A percentile compares a stretch with the other conserved stretches of the same genome.
Conservation (phyloP, 2,797 vertebrate species). For the Pipistrellus pipistrellus region DNA sequence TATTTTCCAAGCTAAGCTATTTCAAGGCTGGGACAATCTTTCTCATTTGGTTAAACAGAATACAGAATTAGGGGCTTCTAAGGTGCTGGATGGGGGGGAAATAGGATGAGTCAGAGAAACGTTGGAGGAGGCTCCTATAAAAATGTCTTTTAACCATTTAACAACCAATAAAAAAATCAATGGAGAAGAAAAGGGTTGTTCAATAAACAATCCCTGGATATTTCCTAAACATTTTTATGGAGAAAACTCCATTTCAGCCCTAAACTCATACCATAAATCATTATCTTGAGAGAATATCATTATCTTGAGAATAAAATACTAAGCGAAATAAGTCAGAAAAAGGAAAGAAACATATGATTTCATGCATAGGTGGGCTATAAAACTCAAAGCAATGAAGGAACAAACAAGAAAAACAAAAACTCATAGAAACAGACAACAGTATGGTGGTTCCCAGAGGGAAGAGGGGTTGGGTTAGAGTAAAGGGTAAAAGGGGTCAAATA, state of each 20-base stretch:
- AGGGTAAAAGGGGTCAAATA: background rate
- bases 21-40: constrained; percentile 27
- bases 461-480: background rate
- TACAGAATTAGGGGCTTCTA: background rate
- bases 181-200: background rate
- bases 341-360: background rate
- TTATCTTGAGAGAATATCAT: constrained; percentile 13
- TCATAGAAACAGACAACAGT: background rate
- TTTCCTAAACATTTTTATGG: background rate
- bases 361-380: background rate
- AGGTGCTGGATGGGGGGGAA: background rate
- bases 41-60: constrained; percentile 55
- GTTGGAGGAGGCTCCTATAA: background rate
- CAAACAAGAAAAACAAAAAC: background rate
- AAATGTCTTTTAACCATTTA: constrained; percentile 24
- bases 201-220: background rate
- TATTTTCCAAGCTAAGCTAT: constrained; percentile 55
- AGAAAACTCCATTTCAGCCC: background rate
- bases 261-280: background rate
- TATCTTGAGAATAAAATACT: background rate
- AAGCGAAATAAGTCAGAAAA: background rate
- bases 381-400: background rate
- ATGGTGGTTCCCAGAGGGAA: background rate
- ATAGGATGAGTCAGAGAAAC: constrained; percentile 13
- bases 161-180: constrained; percentile 28